Evolutionary conservation across 2,888 invertebrate species (phyloP).

Genomic region (Pyrrhosoma nymphula): DNA sequence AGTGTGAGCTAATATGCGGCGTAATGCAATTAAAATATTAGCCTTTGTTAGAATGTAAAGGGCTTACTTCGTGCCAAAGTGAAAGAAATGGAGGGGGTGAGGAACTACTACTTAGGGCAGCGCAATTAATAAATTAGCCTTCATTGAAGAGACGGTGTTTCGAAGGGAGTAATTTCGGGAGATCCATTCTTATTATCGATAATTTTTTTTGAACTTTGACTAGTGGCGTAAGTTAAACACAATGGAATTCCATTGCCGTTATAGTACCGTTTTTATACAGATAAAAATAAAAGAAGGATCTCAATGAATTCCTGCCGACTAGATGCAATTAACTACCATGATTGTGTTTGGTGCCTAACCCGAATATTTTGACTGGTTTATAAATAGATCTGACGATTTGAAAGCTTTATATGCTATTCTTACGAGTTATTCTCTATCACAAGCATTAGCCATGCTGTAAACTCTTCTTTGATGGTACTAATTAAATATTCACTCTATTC

Average conservation of each 20-base stretch:
- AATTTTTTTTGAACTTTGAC: neutral
- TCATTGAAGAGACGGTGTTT: neutral
- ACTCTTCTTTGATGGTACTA: too few relatives aligned
- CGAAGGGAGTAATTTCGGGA: neutral
- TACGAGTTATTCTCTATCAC: too few relatives aligned
- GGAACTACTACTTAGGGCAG: neutral
- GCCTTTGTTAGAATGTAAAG: neutral
- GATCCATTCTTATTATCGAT: neutral
- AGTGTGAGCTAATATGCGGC: neutral
- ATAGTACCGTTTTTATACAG: neutral
- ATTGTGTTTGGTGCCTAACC: too few relatives aligned
- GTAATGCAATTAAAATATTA: slow-evolving; percentile 24
- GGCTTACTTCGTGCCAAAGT: neutral
- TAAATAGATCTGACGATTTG: too few relatives aligned
- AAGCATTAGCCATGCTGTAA: too few relatives aligned
- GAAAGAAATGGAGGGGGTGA: neutral
- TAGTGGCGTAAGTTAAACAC: neutral
- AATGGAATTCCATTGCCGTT: neutral
- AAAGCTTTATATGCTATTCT: too few relatives aligned
- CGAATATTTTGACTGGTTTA: too few relatives aligned
- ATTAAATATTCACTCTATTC: too few relatives aligned
- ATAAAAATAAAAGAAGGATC: too few relatives aligned
- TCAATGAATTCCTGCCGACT: too few relatives aligned
- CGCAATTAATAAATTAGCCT: neutral
- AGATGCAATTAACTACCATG: too few relatives aligned